These are phyloP conservation scores for Drosophila nr. perissopoda DNA, from an alignment of 2,888 invertebrate genomes.

Conservation along the genomic window DNA sequence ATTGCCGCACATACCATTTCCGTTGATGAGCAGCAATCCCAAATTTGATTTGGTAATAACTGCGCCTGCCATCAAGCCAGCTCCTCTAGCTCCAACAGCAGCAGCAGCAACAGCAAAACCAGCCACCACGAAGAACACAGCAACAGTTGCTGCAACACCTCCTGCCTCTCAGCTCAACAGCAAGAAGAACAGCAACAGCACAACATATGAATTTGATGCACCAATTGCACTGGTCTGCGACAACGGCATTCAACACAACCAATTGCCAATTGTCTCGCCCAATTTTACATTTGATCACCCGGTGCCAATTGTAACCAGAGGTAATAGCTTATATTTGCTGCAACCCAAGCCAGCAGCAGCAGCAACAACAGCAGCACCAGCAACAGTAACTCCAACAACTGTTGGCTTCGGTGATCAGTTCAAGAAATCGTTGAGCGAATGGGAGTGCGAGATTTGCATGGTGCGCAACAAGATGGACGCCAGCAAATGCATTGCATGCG, in stretches of 20 bases:
- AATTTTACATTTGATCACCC: slow-evolving; percentile 87
- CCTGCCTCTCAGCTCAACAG: not conserved
- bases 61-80: slow-evolving; percentile 17
- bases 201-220: slow-evolving; percentile 84
- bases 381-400: not conserved
- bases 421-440: slow-evolving; percentile 86
- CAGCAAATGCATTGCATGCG: slow-evolving; percentile 86
- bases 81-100: not conserved
- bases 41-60: slow-evolving; percentile 81
- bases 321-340: slow-evolving; percentile 85
- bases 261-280: slow-evolving; percentile 81
- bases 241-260: not conserved
- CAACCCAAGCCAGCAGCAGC: slow-evolving; percentile 41
- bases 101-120: not conserved
- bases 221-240: slow-evolving; percentile 83
- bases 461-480: slow-evolving; percentile 86
- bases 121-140: not conserved
- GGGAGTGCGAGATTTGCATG: slow-evolving; percentile 89
- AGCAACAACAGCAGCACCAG: slow-evolving; percentile 1
- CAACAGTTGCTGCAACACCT: slow-evolving; percentile 5
- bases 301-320: slow-evolving; percentile 84
- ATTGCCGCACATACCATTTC: slow-evolving; percentile 85
- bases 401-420: slow-evolving; percentile 84
- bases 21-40: slow-evolving; percentile 82
- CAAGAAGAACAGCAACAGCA: slow-evolving; percentile 5